These are phyloP conservation scores for Porphyrio hochstetteri DNA, from an alignment of 2,113 vertebrate species.

Conservation along the genomic window DNA sequence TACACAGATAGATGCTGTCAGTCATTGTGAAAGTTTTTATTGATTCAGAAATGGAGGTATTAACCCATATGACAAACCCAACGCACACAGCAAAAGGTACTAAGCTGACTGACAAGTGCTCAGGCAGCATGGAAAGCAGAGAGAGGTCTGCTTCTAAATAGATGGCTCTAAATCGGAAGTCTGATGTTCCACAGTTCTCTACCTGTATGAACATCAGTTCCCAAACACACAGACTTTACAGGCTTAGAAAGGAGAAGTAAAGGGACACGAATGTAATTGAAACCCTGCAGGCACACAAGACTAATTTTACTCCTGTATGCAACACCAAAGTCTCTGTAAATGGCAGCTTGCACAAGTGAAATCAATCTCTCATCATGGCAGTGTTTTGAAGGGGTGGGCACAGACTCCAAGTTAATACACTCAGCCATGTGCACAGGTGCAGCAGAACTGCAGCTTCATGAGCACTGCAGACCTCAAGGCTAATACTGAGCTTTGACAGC, in stretches of 20 bases:
- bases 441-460: neutral
- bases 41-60: neutral
- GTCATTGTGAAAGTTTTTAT: neutral
- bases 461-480: neutral
- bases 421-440: neutral
- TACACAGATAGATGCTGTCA: neutral
- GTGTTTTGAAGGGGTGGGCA: neutral
- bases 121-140: neutral
- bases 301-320: neutral
- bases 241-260: neutral
- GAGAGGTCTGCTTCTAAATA: neutral
- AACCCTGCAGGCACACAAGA: neutral
- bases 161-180: neutral
- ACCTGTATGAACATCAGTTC: neutral
- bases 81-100: accelerated
- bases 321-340: neutral
- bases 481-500: neutral
- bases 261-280: neutral
- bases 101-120: neutral
- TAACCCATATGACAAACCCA: neutral
- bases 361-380: neutral
- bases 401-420: neutral
- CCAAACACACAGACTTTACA: neutral
- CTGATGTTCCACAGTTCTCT: neutral
- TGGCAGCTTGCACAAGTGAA: neutral